These are phyloP conservation scores for Trinectes maculatus DNA, from an alignment of 2,113 vertebrate genomes.

Conservation along the genomic window DNA sequence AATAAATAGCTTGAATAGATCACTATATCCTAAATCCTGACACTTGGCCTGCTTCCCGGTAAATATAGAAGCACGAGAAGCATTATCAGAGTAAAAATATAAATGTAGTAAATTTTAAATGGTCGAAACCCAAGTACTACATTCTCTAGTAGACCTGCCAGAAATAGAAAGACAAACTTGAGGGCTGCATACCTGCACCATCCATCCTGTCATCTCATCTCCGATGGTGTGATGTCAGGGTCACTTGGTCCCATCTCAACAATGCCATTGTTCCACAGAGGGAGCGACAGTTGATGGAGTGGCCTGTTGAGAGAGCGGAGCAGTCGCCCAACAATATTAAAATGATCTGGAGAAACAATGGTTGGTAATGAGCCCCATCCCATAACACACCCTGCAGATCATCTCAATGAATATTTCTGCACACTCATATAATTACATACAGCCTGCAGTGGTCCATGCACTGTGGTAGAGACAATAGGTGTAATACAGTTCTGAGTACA, in stretches of 20 bases:
- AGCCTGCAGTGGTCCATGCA: no score
- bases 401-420: no score
- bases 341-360: slow-evolving; percentile 40
- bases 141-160: no score
- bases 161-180: no score
- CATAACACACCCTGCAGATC: slow-evolving; percentile 14
- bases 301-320: slow-evolving; percentile 48
- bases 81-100: not conserved
- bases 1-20: no score
- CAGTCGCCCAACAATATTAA: slow-evolving; percentile 47
- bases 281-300: slow-evolving; percentile 64
- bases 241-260: slow-evolving; percentile 52
- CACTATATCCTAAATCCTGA: no score
- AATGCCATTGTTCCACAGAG: slow-evolving; percentile 53
- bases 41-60: slow-evolving; percentile 11
- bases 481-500: no score
- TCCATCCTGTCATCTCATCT: slow-evolving; percentile 17
- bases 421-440: no score
- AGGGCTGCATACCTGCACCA: not conserved
- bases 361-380: slow-evolving; percentile 33
- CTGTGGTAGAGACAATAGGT: no score
- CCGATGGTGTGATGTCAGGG: slow-evolving; percentile 7
- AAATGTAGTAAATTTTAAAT: not conserved
- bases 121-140: not conserved
- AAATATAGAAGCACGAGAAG: not conserved